phyloP scores from a whole-genome alignment of 2,888 invertebrate species.

The Eucera pruinosa region DNA sequence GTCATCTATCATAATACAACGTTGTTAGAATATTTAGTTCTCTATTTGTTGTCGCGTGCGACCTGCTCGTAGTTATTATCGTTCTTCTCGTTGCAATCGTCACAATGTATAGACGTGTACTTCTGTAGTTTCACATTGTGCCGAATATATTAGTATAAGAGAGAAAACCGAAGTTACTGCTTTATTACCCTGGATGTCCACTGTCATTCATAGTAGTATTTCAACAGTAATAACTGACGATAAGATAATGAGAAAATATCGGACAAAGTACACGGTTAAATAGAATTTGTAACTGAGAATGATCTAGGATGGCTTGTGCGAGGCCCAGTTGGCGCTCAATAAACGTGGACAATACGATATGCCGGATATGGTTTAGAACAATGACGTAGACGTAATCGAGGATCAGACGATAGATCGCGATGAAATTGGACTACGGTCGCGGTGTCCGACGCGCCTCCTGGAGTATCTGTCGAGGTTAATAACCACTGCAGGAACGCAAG shows the following conservation, averaged over 20 bases:
- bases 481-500: slow-evolving; percentile 23
- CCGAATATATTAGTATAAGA: too few relatives aligned
- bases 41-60: too few relatives aligned
- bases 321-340: slow-evolving; percentile 14
- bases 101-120: too few relatives aligned
- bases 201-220: too few relatives aligned
- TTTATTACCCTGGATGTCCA: too few relatives aligned
- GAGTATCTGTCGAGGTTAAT: slow-evolving; percentile 41
- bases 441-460: slow-evolving; percentile 29
- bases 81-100: too few relatives aligned
- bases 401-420: slow-evolving; percentile 39
- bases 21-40: too few relatives aligned
- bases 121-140: too few relatives aligned
- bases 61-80: too few relatives aligned
- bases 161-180: too few relatives aligned
- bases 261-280: background rate
- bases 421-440: slow-evolving; percentile 48
- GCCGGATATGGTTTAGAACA: slow-evolving; percentile 34
- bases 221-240: too few relatives aligned
- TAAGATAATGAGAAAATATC: background rate
- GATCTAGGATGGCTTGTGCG: slow-evolving; percentile 2
- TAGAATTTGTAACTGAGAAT: slow-evolving; percentile 11
- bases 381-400: slow-evolving; percentile 47
- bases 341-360: slow-evolving; percentile 34
- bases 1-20: too few relatives aligned